phyloP scores from a whole-genome alignment of 2,888 invertebrate species.

The Papilio gigon region DNA sequence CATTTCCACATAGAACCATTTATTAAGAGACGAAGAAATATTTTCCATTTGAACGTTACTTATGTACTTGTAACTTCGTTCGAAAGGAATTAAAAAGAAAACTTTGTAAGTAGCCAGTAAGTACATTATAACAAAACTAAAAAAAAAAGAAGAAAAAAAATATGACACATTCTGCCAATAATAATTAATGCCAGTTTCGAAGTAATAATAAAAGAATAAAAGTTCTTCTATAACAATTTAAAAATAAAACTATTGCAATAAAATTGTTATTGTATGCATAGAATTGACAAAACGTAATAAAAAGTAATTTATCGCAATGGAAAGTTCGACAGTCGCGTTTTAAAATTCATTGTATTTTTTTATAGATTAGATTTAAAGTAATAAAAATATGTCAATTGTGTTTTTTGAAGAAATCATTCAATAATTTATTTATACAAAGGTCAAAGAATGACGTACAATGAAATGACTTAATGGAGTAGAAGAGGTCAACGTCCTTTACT shows the following conservation, averaged over 20 bases:
- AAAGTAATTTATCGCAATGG: neutral
- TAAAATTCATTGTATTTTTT: neutral
- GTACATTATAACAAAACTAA: no score
- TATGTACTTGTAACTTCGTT: no score
- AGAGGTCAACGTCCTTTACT: neutral
- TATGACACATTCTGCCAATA: neutral
- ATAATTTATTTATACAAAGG: neutral
- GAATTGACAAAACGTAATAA: neutral
- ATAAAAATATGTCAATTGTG: conserved; percentile 21
- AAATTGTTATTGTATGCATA: conserved; percentile 7
- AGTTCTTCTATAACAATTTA: neutral
- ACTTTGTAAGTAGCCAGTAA: no score
- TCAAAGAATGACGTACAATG: conserved; percentile 11
- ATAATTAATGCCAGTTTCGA: neutral
- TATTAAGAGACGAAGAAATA: neutral
- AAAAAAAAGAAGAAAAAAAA: no score
- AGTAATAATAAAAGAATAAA: neutral
- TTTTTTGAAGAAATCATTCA: conserved; percentile 6
- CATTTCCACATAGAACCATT: neutral
- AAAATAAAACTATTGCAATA: conserved; percentile 18
- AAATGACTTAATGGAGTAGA: conserved; percentile 1
- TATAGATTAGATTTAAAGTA: neutral
- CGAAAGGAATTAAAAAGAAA: no score
- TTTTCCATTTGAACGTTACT: no score
- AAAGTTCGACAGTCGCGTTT: conserved; percentile 7